A percentile compares a stretch with the other conserved stretches of the same genome.
phyloP scores from a whole-genome alignment of 2,888 invertebrate genomes.

The Platycheirus rosarum region DNA sequence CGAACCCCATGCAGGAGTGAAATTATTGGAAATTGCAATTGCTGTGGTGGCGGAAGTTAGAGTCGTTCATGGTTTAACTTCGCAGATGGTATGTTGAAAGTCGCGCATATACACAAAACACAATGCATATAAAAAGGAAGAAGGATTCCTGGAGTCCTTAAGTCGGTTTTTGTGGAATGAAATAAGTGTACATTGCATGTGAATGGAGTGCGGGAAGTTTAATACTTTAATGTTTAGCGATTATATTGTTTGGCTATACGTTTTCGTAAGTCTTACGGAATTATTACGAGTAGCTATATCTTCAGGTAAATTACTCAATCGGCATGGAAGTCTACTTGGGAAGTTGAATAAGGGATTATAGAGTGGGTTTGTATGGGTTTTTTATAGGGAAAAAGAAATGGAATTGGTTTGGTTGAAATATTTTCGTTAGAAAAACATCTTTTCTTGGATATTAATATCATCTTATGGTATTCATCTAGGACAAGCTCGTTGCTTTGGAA shows the following conservation, averaged over 20 bases:
- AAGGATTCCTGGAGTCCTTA: constrained; percentile 32
- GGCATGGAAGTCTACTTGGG: constrained; percentile 5
- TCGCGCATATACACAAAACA: constrained; percentile 28
- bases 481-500: too few relatives aligned
- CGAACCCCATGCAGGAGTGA: constrained; percentile 46
- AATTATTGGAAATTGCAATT: constrained; percentile 74
- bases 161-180: constrained; percentile 4
- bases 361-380: neutral
- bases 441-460: too few relatives aligned
- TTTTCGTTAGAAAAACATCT: too few relatives aligned
- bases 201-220: constrained; percentile 35
- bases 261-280: constrained; percentile 42
- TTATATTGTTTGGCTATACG: constrained; percentile 58
- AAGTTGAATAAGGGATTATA: constrained; percentile 19
- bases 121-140: constrained; percentile 18
- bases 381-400: too few relatives aligned
- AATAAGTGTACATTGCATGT: constrained; percentile 35
- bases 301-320: constrained; percentile 60
- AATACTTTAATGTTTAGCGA: constrained; percentile 54
- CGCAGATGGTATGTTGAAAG: constrained; percentile 65
- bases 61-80: constrained; percentile 71
- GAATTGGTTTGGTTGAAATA: too few relatives aligned
- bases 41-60: constrained; percentile 67
- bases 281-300: constrained; percentile 56
- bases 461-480: too few relatives aligned